These are phyloP conservation scores for Sterrhoptilus dennistouni DNA, from an alignment of 2,113 vertebrate genomes.

Conservation along the genomic window DNA sequence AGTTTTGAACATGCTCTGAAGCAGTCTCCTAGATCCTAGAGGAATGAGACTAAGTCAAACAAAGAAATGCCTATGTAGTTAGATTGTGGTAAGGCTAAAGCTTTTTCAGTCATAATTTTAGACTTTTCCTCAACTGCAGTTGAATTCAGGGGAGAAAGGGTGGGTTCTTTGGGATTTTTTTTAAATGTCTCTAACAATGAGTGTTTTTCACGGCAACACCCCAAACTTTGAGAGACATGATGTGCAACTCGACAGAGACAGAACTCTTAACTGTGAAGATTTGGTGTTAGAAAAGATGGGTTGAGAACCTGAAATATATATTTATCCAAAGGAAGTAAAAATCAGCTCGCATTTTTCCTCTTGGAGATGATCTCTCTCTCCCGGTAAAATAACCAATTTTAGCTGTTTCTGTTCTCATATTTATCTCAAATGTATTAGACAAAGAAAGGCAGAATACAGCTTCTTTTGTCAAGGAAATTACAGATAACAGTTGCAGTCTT, in stretches of 20 bases:
- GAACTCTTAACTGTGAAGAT: background rate
- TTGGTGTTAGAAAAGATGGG: background rate
- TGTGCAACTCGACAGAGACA: background rate
- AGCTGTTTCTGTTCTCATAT: slow-evolving; percentile 36
- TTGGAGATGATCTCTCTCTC: background rate
- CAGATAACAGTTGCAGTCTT: slow-evolving; percentile 29
- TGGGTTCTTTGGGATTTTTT: background rate
- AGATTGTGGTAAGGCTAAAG: background rate
- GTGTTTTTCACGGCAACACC: background rate
- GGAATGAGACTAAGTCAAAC: slow-evolving; percentile 17
- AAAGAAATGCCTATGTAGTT: slow-evolving; percentile 33
- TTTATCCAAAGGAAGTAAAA: slow-evolving; percentile 40
- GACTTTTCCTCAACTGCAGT: background rate
- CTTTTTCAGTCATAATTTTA: background rate
- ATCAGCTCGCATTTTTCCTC: background rate
- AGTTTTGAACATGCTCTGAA: slow-evolving; percentile 19
- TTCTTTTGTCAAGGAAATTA: slow-evolving; percentile 59
- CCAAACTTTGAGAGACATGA: background rate
- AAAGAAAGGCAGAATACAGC: slow-evolving; percentile 12
- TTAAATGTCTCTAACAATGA: background rate
- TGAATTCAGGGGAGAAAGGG: background rate
- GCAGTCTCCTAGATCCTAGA: background rate
- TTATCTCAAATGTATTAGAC: slow-evolving; percentile 37
- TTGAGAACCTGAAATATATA: background rate
- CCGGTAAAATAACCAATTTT: slow-evolving; percentile 26